Evolutionary conservation across 2,113 vertebrate species (phyloP).

Genomic region (Origma solitaria): DNA sequence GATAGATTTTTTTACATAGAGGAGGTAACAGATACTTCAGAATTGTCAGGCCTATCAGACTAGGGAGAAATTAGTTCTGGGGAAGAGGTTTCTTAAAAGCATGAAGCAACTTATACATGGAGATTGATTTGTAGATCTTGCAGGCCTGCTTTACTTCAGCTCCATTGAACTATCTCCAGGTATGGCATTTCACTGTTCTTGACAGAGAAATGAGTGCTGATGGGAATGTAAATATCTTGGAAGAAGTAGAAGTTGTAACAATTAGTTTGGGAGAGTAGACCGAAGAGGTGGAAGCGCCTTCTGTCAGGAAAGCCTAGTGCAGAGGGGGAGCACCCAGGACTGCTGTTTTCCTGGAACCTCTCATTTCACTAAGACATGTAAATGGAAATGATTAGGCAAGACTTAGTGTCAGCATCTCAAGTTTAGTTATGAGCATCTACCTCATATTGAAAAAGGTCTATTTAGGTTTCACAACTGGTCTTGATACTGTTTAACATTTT

Average conservation of each 20-base stretch:
- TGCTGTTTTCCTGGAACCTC: neutral
- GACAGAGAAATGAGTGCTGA: conserved; percentile 43
- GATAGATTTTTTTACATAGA: neutral
- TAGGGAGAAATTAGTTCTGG: conserved; percentile 58
- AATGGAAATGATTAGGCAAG: neutral
- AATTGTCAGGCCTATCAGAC: conserved; percentile 55
- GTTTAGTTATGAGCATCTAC: neutral
- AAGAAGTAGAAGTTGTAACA: conserved; percentile 6
- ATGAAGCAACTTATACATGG: neutral
- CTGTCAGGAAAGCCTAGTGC: neutral
- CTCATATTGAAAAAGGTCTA: neutral
- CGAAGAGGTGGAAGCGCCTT: neutral
- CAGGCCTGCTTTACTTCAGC: conserved; percentile 53
- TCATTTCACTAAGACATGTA: neutral
- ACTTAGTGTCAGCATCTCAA: neutral
- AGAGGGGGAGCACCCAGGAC: neutral
- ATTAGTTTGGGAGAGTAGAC: neutral
- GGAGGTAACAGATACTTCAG: conserved; percentile 33
- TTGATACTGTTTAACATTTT: neutral
- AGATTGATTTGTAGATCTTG: conserved; percentile 55
- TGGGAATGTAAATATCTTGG: conserved; percentile 54
- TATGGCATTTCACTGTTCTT: conserved; percentile 34
- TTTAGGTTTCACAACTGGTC: neutral
- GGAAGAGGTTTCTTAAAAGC: conserved; percentile 57
- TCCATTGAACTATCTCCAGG: conserved; percentile 37